phyloP scores from a whole-genome alignment of 2,888 invertebrate species.

The Chromoteleia sp. region DNA sequence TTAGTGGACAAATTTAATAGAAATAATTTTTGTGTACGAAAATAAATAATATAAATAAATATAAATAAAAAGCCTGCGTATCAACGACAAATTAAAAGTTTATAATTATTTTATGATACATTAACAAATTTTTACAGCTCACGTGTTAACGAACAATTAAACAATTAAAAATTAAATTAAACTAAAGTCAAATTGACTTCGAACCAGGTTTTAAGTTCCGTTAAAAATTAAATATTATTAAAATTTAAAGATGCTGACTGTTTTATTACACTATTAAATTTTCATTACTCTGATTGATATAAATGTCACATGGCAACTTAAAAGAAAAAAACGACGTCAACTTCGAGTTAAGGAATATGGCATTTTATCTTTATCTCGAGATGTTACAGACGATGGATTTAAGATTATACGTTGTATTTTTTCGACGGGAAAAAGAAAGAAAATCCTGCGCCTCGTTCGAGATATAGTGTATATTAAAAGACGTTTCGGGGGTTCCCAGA shows the following conservation, averaged over 20 bases:
- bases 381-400: constrained; percentile 65
- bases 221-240: constrained; percentile 1
- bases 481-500: constrained; percentile 80
- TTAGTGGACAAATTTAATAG: no score
- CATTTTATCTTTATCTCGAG: constrained; percentile 56
- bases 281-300: constrained; percentile 19
- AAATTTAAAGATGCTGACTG: not conserved
- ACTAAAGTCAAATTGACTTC: not conserved
- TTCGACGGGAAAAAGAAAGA: constrained; percentile 67
- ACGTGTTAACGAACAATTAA: not conserved
- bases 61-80: no score
- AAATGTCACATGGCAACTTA: constrained; percentile 15
- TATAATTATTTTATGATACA: no score
- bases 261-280: constrained; percentile 15
- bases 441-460: constrained; percentile 79
- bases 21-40: no score
- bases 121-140: no score
- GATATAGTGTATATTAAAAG: constrained; percentile 85
- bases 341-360: constrained; percentile 42
- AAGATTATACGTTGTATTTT: constrained; percentile 67
- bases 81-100: no score
- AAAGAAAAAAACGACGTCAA: constrained; percentile 32
- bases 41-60: no score
- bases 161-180: not conserved
- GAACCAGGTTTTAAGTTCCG: no score